phyloP scores from a whole-genome alignment of 1,140 invertebrate species.

The Portunus trituberculatus region DNA sequence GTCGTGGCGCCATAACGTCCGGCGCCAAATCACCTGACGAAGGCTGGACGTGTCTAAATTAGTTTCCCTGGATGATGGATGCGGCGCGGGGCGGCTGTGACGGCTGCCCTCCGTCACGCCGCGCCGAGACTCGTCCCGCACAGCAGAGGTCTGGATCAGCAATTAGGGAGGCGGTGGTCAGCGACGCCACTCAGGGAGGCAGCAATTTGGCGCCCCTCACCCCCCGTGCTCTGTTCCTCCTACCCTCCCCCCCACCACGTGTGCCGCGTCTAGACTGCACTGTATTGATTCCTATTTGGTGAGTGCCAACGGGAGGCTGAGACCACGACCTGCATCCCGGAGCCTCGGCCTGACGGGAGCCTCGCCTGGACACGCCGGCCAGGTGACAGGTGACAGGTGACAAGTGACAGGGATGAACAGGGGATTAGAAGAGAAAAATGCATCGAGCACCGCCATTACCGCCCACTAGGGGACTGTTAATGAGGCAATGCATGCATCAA shows the following conservation, averaged over 20 bases:
- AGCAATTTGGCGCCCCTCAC: conserved; percentile 6
- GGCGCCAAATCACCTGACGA: conserved; percentile 21
- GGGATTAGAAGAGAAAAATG: neutral
- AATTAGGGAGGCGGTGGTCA: neutral
- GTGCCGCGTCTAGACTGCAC: conserved; percentile 16
- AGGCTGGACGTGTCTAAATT: neutral
- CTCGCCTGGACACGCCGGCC: too few relatives aligned
- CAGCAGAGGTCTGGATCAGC: neutral
- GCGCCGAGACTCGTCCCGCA: neutral
- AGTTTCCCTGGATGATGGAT: neutral
- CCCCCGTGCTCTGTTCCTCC: neutral
- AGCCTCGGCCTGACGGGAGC: neutral
- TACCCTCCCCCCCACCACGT: neutral
- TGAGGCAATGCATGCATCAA: neutral
- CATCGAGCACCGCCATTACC: neutral
- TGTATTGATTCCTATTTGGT: conserved; percentile 23
- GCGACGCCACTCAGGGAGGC: neutral
- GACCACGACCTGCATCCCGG: neutral
- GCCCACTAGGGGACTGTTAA: neutral
- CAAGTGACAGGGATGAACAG: neutral
- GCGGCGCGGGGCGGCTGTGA: neutral
- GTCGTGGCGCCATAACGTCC: neutral
- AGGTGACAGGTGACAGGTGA: neutral
- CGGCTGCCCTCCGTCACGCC: neutral
- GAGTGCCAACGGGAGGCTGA: neutral